These are phyloP conservation scores for Sinodicranocentrus sp. DNA, from an alignment of 2,888 invertebrate species.

Conservation along the genomic window DNA sequence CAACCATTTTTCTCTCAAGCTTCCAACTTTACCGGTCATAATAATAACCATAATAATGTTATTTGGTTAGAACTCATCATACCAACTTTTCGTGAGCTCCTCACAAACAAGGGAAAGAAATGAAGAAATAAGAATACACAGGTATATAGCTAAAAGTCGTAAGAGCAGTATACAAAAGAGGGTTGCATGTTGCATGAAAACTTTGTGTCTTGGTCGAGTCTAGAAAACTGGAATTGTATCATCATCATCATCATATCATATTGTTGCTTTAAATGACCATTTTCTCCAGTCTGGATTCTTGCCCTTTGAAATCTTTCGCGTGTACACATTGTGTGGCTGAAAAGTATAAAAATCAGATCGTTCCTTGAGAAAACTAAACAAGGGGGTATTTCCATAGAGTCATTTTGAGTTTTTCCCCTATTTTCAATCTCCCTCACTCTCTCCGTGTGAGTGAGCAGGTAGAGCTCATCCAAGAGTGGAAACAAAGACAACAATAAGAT, in stretches of 20 bases:
- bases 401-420: not conserved
- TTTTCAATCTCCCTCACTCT: not conserved
- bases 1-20: constrained; percentile 42
- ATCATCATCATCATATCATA: not conserved
- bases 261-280: constrained; percentile 9
- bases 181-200: no score
- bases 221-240: not conserved
- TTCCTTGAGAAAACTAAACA: no score
- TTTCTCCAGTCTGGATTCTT: not conserved
- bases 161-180: no score
- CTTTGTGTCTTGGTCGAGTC: no score
- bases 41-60: constrained; percentile 65
- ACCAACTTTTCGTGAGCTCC: constrained; percentile 20
- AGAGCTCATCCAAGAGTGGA: not conserved
- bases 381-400: not conserved
- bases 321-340: no score
- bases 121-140: constrained; percentile 24
- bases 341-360: no score
- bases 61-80: constrained; percentile 46
- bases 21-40: constrained; percentile 60
- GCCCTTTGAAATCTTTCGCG: no score
- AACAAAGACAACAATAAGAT: constrained; percentile 7
- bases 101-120: constrained; percentile 36
- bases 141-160: no score
- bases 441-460: not conserved